Evolutionary conservation across 2,113 vertebrate genomes (phyloP).

Genomic region (Pseudopodoces humilis): DNA sequence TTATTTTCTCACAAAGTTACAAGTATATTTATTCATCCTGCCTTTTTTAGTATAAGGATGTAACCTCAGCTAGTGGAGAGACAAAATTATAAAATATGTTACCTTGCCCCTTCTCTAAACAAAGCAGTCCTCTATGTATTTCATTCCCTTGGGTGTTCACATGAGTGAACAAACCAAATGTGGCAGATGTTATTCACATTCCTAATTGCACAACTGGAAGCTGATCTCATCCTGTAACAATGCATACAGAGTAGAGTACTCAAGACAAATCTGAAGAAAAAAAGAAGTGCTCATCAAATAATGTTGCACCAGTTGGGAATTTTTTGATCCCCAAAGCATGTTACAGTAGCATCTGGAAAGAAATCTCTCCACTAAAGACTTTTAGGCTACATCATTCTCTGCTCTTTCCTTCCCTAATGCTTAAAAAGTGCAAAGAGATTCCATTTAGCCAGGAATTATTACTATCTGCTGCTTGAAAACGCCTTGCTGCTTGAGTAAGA

Average conservation of each 20-base stretch:
- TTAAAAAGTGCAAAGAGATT: conserved; percentile 30
- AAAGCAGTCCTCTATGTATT: not conserved
- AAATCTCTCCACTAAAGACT: conserved; percentile 25
- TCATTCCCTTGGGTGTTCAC: not conserved
- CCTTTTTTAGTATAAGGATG: not conserved
- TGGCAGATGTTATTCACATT: conserved; percentile 61
- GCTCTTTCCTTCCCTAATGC: not conserved
- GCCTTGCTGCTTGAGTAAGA: conserved; percentile 26
- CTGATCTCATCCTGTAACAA: conserved; percentile 44
- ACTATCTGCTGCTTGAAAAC: not conserved
- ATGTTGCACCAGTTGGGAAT: not conserved
- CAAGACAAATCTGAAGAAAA: not conserved
- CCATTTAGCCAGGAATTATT: conserved; percentile 53
- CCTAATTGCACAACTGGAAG: conserved; percentile 58
- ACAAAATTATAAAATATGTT: conserved; percentile 2
- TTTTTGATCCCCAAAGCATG: conserved; percentile 26
- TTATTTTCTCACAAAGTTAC: not conserved
- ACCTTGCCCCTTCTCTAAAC: conserved; percentile 4
- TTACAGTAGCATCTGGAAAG: not conserved
- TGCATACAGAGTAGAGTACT: not conserved
- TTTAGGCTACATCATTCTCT: not conserved
- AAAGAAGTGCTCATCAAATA: conserved; percentile 15
- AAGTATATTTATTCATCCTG: not conserved
- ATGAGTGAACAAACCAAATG: conserved; percentile 48
- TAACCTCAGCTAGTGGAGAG: not conserved